Percentiles rank a stretch among this genome's conserved stretches.
phyloP scores from a whole-genome alignment of 2,888 invertebrate species.

The Ormyrus nitidulus region DNA sequence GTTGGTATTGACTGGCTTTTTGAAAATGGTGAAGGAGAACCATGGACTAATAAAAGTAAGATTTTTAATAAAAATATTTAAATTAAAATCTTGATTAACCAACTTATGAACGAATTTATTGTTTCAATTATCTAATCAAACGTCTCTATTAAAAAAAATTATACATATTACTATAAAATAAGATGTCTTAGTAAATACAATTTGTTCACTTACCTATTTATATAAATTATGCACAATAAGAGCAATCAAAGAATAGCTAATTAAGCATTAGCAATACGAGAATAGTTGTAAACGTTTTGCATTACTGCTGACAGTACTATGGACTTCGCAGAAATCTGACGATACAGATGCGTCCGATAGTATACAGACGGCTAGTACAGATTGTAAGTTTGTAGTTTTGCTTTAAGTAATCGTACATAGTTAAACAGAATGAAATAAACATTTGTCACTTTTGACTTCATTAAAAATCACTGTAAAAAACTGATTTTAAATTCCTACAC shows the following conservation, averaged over 20 bases:
- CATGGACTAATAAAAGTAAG: conserved; percentile 72
- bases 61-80: conserved; percentile 12
- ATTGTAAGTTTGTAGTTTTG: conserved; percentile 68
- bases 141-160: too few species aligned
- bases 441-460: conserved; percentile 1
- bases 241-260: too few species aligned
- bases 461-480: conserved; percentile 24
- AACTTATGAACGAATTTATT: too few species aligned
- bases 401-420: conserved; percentile 12
- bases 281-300: conserved; percentile 57
- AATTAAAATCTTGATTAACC: not conserved
- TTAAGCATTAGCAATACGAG: conserved; percentile 11
- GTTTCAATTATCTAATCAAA: too few species aligned
- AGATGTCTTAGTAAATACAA: too few species aligned
- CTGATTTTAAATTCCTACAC: not conserved
- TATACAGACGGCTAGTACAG: conserved; percentile 73
- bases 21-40: conserved; percentile 72
- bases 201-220: too few species aligned
- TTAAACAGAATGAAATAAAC: conserved; percentile 11
- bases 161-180: too few species aligned
- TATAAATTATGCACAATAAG: too few species aligned
- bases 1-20: conserved; percentile 82
- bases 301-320: conserved; percentile 73
- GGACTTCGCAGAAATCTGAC: conserved; percentile 74
- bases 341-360: conserved; percentile 75